Base-by-base conservation (phyloP, 2,113 vertebrate genomes). In the Caracal caracal region DNA sequence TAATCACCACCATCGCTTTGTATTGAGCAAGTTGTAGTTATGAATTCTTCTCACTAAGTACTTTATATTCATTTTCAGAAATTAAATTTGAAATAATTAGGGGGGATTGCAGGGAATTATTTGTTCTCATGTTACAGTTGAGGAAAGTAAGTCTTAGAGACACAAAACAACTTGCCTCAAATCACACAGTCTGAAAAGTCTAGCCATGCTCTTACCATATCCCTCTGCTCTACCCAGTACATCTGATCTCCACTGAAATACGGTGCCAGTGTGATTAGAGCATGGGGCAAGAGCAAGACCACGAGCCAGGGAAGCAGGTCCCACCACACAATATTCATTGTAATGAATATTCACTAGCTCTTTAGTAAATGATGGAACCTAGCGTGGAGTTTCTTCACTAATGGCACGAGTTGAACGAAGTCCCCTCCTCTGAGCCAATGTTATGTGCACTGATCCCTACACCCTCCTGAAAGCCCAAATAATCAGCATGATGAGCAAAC, bases 41-140 rank as follows among this genome's bases (percentile, higher is more conserved):
- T 65, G 89, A 53, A 51, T 66, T 17, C 33, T 92, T 95, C 49
- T 59, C 75, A 81, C 12, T 49, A 56, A 86, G 84, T 22, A 22
- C 30, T 76, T 85, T 15, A 65, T 37, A 28, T 71, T 71, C 51
- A 49, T 61, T 73, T 66, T 82, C 16, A 59, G 43, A 73, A 79
- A 75, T 75, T 53, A 90, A 79, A 49, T 37, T 80, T 30, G 6
- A 33, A n/a, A 56, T 47, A 49, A 59, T 78, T 66, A 79, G 22
- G 37, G 65, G 7, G 11, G 6, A 13, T 82, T 33, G 1, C 56
- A 68, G n/a, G 26, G 13, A 96, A 68, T 82, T 68, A 13, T n/a
- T 79, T 49, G 30, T 91, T 47, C 26, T 20, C 15, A 30, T 43
- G 10, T 68, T 24, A 3, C 2, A 63, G n/a, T 15, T 82, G n/a